These are phyloP conservation scores for Coracopsis vasa DNA, from an alignment of 2,113 vertebrate species.

Conservation along the genomic window DNA sequence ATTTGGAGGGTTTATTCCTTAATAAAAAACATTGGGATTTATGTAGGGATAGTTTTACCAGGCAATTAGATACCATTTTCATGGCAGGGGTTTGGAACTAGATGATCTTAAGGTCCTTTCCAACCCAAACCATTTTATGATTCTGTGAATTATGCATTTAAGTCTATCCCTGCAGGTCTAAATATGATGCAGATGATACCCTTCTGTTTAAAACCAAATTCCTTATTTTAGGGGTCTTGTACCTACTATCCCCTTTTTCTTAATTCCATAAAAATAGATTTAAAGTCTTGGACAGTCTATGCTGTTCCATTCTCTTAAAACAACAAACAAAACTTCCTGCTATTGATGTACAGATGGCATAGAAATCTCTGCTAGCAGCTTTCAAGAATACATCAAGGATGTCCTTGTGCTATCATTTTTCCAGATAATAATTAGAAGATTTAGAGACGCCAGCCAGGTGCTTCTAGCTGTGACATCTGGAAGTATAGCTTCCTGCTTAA, in stretches of 20 bases:
- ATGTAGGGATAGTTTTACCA: background rate
- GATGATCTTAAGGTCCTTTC: background rate
- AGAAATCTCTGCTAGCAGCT: background rate
- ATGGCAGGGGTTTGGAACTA: background rate
- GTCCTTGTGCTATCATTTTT: background rate
- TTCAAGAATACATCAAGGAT: slow-evolving; percentile 21
- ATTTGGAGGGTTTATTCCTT: rapidly evolving
- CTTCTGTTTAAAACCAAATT: background rate
- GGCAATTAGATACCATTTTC: background rate
- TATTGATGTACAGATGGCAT: background rate
- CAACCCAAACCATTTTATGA: background rate
- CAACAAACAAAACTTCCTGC: background rate
- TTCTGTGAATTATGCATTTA: background rate
- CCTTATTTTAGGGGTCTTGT: background rate
- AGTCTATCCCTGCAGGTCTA: background rate
- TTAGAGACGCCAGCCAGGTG: background rate
- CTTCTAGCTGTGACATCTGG: slow-evolving; percentile 7
- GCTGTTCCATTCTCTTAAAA: background rate
- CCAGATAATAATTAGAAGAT: slow-evolving; percentile 3
- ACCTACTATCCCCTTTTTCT: background rate
- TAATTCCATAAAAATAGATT: background rate
- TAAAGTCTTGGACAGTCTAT: background rate
- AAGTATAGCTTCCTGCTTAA: background rate
- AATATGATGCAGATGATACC: background rate
- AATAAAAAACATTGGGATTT: background rate